phyloP scores from a whole-genome alignment of 1,140 invertebrate genomes.

The Metaphire vulgaris region DNA sequence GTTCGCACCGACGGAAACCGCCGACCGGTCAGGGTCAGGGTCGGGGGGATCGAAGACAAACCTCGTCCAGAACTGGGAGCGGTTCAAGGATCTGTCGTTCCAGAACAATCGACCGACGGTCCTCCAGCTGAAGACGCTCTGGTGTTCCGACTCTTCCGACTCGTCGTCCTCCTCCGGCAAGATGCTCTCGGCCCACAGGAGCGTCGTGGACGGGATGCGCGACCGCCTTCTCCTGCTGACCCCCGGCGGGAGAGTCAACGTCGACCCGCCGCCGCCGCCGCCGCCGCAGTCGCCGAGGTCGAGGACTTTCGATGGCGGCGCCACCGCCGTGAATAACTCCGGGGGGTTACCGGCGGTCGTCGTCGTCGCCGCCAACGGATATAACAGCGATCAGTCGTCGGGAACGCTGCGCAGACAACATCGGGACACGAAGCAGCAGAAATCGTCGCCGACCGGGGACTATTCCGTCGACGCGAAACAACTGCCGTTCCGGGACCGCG shows the following conservation, averaged over 20 bases:
- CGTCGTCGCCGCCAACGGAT: no score
- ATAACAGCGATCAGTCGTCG: not conserved
- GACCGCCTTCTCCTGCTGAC: no score
- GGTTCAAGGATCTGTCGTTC: not conserved
- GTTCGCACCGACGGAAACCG: not conserved
- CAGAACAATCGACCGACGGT: not conserved
- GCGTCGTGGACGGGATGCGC: not conserved
- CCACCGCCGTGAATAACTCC: not conserved
- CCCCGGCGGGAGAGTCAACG: not conserved
- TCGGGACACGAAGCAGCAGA: not conserved
- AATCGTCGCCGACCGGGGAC: not conserved
- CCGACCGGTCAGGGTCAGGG: not conserved
- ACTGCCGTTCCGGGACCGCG: not conserved
- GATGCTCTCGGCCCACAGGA: not conserved
- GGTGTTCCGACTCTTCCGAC: not conserved
- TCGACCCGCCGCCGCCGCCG: not conserved
- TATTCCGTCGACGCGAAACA: not conserved
- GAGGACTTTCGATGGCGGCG: not conserved
- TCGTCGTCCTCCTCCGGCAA: not conserved
- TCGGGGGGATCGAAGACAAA: not conserved
- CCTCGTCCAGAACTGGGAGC: not conserved
- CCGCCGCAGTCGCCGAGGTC: not conserved
- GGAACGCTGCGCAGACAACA: no score
- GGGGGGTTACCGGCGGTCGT: not conserved
- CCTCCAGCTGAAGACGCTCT: not conserved